Base-by-base conservation (phyloP, 2,888 invertebrate species). In the Synergus itoensis region DNA sequence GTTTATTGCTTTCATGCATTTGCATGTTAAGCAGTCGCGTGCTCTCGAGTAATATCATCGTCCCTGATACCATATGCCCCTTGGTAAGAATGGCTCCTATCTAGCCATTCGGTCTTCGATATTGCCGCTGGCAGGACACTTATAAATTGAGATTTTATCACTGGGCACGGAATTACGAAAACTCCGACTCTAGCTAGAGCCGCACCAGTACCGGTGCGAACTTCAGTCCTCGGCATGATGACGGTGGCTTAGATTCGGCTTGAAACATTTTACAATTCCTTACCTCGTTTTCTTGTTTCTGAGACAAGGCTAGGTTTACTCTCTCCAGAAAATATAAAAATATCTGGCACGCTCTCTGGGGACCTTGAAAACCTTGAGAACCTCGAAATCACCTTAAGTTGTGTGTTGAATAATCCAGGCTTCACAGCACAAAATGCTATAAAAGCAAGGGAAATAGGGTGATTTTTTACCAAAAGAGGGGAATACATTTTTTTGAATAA, bases 1-100 rank as follows among this genome's bases (percentile, higher is more conserved):
- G 92, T 92, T 92, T 92, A 92, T 92, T 91, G 92, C 92, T 91
- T 91, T 92, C 91, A 91, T 92, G 91, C 90, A 92, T 92, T 92
- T 92, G 92, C 92, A 92, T 92, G 91, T 91, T 92, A 92, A 92
- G 90, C 89, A 92, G 91, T 92, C 89, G 92, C 92, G 92, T 92
- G 92, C 89, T 91, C 89, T 86, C 90, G 85, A 90, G 92, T 91
- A 92, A 92, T 92, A 92, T 91, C 91, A 90, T 87, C 89, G 89
- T 87, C 88, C 88, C 90, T 90, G 91, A 91, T 91, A 91, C 86
- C 89, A 86, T 89, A 90, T 86, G 88, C 89, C 87, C 85, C 85
- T 79, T 85, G 83, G 87, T 84, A 89, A 90, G 89, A 89, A 89
- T 88, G 88, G 88, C 88, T 83, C 73, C 83, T 89, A 90, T 91